Evolutionary conservation across 2,113 vertebrate species (phyloP).

Genomic region (Sphyrna mokarran): DNA sequence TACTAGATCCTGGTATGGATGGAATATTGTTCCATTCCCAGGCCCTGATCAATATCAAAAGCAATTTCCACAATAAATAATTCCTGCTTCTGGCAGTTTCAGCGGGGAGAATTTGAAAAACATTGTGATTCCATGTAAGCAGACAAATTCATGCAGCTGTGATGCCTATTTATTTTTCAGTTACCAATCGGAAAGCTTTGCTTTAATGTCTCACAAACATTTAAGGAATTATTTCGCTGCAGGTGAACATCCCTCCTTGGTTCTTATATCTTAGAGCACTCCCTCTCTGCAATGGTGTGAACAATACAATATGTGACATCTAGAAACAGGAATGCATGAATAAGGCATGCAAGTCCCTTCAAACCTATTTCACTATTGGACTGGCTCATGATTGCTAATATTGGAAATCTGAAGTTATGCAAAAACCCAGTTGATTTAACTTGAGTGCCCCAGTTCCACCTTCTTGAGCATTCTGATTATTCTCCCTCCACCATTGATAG

Average conservation of each 20-base stretch:
- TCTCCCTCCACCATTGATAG: background rate
- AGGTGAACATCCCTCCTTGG: background rate
- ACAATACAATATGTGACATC: background rate
- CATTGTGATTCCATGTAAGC: background rate
- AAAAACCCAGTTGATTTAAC: background rate
- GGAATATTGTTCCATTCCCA: background rate
- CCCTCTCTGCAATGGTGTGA: background rate
- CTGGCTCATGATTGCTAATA: background rate
- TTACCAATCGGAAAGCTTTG: background rate
- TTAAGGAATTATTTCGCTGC: background rate
- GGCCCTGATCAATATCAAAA: background rate
- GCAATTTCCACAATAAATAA: background rate
- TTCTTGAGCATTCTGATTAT: background rate
- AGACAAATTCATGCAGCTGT: background rate
- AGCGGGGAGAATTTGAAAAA: background rate
- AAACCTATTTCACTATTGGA: background rate
- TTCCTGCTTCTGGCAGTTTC: background rate
- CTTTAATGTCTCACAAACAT: background rate
- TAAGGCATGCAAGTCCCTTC: background rate
- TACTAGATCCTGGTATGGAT: background rate
- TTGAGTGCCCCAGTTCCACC: background rate
- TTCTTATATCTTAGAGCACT: background rate
- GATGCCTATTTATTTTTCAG: background rate
- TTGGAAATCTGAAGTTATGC: background rate
- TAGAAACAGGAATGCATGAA: background rate